phyloP scores from a whole-genome alignment of 2,797 vertebrate genomes.

The Morelia viridis region DNA sequence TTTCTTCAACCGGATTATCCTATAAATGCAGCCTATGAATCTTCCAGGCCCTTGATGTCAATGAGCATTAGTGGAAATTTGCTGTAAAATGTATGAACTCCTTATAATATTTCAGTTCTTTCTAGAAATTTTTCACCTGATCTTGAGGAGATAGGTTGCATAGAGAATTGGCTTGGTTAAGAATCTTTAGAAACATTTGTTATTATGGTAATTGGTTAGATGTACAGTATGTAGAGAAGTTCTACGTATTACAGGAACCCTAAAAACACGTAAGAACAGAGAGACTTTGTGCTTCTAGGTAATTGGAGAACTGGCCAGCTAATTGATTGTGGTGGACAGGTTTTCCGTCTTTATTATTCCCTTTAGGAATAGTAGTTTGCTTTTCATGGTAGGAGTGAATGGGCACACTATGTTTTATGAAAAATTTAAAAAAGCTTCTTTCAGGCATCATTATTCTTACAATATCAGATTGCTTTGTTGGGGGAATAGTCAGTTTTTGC shows the following conservation, averaged over 20 bases:
- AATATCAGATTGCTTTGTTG: not conserved
- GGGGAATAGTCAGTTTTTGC: not conserved
- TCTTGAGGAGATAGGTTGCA: not conserved
- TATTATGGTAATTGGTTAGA: not conserved
- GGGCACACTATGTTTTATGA: not conserved
- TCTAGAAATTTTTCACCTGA: not conserved
- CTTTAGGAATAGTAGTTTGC: not conserved
- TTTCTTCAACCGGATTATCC: not conserved
- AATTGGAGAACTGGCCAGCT: not conserved
- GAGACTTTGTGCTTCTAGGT: not conserved
- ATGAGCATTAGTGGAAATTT: not conserved
- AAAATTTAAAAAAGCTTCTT: not conserved
- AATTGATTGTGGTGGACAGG: not conserved
- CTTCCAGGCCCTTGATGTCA: not conserved
- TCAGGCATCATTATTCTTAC: not conserved
- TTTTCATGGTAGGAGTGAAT: not conserved
- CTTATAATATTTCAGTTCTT: not conserved
- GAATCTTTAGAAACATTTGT: not conserved
- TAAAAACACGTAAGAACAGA: too few relatives aligned
- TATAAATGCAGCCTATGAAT: not conserved
- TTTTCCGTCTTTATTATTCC: not conserved
- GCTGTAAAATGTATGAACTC: not conserved
- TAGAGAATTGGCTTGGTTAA: not conserved
- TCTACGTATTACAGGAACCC: not conserved
- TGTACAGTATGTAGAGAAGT: not conserved